A percentile compares a stretch with the other conserved stretches of the same genome.
phyloP scores from a whole-genome alignment of 2,113 vertebrate genomes.

The Pteruthius melanotis region DNA sequence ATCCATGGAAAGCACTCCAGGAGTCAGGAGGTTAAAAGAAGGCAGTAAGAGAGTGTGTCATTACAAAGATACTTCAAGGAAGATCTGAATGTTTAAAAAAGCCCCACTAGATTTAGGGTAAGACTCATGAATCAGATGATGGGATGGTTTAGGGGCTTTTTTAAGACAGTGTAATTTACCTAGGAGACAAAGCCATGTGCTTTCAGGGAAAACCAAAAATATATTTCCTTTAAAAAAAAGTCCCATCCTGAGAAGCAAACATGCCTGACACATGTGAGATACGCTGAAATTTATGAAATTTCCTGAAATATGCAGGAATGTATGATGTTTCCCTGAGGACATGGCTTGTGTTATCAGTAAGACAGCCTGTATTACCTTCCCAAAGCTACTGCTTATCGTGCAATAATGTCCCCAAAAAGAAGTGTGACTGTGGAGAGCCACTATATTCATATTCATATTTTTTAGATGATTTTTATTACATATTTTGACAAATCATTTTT shows the following conservation, averaged over 20 bases:
- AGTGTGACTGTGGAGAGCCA: not conserved
- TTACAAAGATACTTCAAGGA: not conserved
- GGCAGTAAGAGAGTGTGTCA: not conserved
- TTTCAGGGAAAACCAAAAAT: constrained; percentile 53
- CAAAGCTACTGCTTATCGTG: not conserved
- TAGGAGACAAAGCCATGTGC: not conserved
- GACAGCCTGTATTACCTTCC: not conserved
- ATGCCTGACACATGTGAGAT: constrained; percentile 32
- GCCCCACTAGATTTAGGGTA: not conserved
- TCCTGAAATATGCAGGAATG: constrained; percentile 52
- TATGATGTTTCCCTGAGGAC: constrained; percentile 26
- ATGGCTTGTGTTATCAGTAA: not conserved
- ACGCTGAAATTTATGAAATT: constrained; percentile 59
- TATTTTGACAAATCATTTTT: not conserved
- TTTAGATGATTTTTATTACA: not conserved
- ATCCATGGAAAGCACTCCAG: not conserved
- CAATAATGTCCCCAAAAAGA: not conserved
- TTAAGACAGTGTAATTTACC: not conserved
- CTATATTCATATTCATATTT: not conserved
- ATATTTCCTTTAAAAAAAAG: constrained; percentile 46
- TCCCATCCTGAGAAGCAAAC: constrained; percentile 46
- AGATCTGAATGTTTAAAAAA: not conserved
- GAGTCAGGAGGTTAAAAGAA: not conserved
- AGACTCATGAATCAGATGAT: not conserved
- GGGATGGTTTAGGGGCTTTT: not conserved